Conservation (phyloP, 2,797 vertebrate species). For the Alca torda region DNA sequence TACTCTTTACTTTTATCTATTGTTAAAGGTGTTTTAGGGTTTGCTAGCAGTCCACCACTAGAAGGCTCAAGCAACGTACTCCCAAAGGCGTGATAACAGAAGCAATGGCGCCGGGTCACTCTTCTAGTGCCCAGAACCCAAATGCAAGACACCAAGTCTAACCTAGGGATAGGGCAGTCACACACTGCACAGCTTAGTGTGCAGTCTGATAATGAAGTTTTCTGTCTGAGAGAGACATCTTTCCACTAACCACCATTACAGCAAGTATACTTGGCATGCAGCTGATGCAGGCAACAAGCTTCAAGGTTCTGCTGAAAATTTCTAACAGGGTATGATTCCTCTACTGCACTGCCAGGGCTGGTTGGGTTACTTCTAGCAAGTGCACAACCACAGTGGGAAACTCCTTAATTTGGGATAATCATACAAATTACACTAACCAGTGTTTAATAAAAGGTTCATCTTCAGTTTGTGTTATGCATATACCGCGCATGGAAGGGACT, state of each 20-base stretch:
- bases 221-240: not conserved
- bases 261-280: not conserved
- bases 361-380: not conserved
- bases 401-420: not conserved
- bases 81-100: not conserved
- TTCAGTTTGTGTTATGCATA: not conserved
- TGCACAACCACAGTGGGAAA: not conserved
- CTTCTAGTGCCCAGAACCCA: not conserved
- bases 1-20: not conserved
- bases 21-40: not conserved
- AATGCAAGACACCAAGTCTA: not conserved
- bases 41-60: not conserved
- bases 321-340: not conserved
- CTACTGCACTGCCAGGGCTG: not conserved
- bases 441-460: not conserved
- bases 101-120: accelerated
- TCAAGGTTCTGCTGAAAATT: not conserved
- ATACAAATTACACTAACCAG: not conserved
- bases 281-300: not conserved
- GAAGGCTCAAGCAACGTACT: not conserved
- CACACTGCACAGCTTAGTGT: not conserved
- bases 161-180: not conserved
- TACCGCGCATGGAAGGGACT: not conserved
- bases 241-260: not conserved
- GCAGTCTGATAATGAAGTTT: not conserved